A percentile compares a stretch with the other conserved stretches of the same genome.
Conservation (phyloP, 2,113 vertebrate genomes). For the Rhea americana region DNA sequence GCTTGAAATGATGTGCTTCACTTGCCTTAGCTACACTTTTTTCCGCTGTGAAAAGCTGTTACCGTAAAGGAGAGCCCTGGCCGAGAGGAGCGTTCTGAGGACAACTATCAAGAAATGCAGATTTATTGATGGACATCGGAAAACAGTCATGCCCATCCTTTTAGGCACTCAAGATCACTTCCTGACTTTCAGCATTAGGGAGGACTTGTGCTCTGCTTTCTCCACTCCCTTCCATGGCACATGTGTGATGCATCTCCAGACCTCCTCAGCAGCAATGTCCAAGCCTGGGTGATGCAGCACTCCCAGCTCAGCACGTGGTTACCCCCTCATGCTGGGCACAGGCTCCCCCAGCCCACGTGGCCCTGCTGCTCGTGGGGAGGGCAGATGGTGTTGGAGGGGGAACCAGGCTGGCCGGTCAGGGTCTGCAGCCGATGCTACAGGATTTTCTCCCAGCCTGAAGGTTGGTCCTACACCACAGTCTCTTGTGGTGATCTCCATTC, state of each 20-base stretch:
- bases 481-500: accelerated
- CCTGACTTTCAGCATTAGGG: neutral
- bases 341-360: accelerated
- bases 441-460: neutral
- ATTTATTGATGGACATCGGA: neutral
- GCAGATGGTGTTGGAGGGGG: neutral
- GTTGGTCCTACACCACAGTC: neutral
- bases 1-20: accelerated
- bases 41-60: neutral
- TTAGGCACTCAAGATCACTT: neutral
- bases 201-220: accelerated
- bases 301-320: neutral
- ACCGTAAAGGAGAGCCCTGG: accelerated
- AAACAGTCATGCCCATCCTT: accelerated
- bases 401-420: accelerated
- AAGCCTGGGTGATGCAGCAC: neutral
- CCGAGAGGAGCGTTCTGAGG: neutral
- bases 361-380: neutral
- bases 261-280: neutral
- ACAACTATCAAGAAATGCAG: neutral
- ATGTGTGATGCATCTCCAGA: neutral
- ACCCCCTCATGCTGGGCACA: accelerated
- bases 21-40: neutral
- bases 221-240: neutral
- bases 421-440: neutral